A percentile compares a stretch with the other conserved stretches of the same genome.
Evolutionary conservation across 2,113 vertebrate species (phyloP).

Genomic region (Podilymbus podiceps): DNA sequence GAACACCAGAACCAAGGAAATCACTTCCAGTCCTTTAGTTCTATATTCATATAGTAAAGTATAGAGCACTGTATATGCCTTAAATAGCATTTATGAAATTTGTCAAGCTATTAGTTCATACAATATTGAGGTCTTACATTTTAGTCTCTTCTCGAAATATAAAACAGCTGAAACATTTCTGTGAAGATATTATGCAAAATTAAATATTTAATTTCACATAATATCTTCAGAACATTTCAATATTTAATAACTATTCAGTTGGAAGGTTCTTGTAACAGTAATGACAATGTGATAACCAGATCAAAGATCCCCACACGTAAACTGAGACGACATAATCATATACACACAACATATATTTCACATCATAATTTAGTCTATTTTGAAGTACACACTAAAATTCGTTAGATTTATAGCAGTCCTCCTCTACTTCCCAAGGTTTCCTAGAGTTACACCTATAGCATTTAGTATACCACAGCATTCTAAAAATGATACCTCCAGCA

Average conservation of each 20-base stretch:
- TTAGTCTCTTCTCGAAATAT: constrained; percentile 2
- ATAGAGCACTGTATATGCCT: neutral
- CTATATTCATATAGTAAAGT: neutral
- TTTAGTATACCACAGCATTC: neutral
- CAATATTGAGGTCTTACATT: constrained; percentile 7
- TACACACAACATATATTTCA: neutral
- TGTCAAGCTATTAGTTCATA: neutral
- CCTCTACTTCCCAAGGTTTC: neutral
- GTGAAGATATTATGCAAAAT: neutral
- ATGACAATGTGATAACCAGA: neutral
- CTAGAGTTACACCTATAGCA: neutral
- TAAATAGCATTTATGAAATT: neutral
- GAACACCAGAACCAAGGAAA: neutral
- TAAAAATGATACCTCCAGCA: neutral
- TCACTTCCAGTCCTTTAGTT: neutral
- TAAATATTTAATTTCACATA: constrained; percentile 37
- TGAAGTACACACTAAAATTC: neutral
- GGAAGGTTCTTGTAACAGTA: neutral
- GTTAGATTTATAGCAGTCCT: neutral
- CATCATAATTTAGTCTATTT: neutral
- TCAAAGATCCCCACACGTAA: neutral
- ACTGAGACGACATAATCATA: neutral
- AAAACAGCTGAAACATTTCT: constrained; percentile 8
- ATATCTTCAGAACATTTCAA: constrained; percentile 26
- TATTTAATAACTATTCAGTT: constrained; percentile 35